Conservation (phyloP, 2,113 vertebrate genomes). For the Campylomormyrus numenius region DNA sequence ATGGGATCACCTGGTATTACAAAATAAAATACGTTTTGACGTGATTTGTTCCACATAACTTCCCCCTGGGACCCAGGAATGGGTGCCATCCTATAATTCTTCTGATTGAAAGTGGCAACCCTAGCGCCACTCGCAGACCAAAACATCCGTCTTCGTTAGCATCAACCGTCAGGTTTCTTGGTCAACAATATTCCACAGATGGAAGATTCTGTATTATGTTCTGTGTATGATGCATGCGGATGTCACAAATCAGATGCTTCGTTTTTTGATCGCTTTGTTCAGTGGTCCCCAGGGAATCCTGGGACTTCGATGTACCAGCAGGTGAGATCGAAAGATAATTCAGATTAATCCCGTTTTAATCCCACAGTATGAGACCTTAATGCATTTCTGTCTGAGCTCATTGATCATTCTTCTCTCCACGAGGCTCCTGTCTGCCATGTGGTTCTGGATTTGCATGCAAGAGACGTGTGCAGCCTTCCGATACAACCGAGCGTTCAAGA, state of each 20-base stretch:
- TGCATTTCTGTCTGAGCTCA: slow-evolving; percentile 50
- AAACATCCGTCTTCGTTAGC: neutral
- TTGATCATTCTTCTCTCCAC: slow-evolving; percentile 27
- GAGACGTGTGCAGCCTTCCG: neutral
- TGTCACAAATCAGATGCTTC: neutral
- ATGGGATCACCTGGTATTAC: neutral
- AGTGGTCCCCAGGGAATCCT: neutral
- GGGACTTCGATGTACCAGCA: slow-evolving; percentile 29
- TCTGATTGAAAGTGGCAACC: neutral
- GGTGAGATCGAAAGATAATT: slow-evolving; percentile 39
- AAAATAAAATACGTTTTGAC: neutral
- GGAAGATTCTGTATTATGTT: neutral
- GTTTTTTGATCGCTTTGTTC: neutral
- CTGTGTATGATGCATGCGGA: neutral
- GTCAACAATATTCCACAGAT: neutral
- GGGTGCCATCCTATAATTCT: neutral
- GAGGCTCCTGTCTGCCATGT: neutral
- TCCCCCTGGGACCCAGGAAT: neutral
- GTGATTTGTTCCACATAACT: neutral
- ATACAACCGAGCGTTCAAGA: neutral
- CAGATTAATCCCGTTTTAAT: slow-evolving; percentile 40
- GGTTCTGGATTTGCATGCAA: slow-evolving; percentile 19
- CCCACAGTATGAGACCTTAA: slow-evolving; percentile 33
- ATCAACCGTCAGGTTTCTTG: neutral
- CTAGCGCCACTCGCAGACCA: neutral